Evolutionary conservation across 2,888 invertebrate species (phyloP).

Genomic region (Cosmopolites sordidus): DNA sequence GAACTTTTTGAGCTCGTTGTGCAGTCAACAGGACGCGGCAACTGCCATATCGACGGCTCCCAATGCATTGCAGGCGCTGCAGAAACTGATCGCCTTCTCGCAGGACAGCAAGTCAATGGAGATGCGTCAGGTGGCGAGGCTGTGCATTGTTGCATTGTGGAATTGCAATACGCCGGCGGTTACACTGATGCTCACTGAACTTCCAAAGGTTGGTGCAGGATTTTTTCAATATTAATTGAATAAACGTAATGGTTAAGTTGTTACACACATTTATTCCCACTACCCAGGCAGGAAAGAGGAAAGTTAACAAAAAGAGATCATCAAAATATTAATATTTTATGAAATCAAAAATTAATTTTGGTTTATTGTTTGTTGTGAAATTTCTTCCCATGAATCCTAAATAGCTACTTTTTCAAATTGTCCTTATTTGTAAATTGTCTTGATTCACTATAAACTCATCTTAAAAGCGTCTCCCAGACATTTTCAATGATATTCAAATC

Average conservation of each 20-base stretch:
- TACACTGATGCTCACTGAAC: constrained; percentile 69
- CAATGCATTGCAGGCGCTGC: constrained; percentile 61
- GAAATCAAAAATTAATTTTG: too few relatives aligned
- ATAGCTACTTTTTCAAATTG: too few relatives aligned
- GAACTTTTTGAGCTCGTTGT: constrained; percentile 62
- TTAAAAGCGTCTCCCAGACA: too few relatives aligned
- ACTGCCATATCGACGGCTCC: constrained; percentile 46
- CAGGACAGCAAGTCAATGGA: constrained; percentile 64
- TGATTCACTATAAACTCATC: too few relatives aligned
- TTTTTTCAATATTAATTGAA: background rate
- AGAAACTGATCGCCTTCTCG: constrained; percentile 68
- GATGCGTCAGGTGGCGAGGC: constrained; percentile 59
- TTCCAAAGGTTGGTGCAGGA: constrained; percentile 26
- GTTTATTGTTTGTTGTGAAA: too few relatives aligned
- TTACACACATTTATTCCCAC: too few relatives aligned
- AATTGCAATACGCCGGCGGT: constrained; percentile 89
- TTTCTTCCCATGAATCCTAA: too few relatives aligned
- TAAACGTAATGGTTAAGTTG: constrained; percentile 1
- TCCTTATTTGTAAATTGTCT: too few relatives aligned
- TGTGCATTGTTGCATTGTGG: constrained; percentile 77
- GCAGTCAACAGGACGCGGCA: constrained; percentile 59
- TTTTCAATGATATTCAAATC: too few relatives aligned
- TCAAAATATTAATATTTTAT: too few relatives aligned
- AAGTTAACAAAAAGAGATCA: too few relatives aligned
- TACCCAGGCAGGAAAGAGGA: too few relatives aligned